These are phyloP conservation scores for Amazona vittata DNA, from an alignment of 2,113 vertebrate species.

Conservation along the genomic window DNA sequence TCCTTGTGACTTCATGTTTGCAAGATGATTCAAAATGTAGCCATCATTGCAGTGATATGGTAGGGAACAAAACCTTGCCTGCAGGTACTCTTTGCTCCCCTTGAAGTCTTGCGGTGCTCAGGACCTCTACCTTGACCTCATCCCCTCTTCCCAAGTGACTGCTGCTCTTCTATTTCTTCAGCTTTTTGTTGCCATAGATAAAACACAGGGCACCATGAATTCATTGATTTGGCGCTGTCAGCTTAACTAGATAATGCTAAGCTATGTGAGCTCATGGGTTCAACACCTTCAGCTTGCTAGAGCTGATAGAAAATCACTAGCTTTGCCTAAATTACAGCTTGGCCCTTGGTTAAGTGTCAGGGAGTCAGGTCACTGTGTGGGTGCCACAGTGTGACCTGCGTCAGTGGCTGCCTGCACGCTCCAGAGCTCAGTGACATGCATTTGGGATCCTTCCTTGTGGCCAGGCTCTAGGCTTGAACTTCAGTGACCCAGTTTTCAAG, in stretches of 20 bases:
- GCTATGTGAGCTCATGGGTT: neutral
- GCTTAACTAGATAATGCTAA: neutral
- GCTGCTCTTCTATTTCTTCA: neutral
- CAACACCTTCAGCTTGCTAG: neutral
- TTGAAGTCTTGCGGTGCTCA: neutral
- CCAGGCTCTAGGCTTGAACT: neutral
- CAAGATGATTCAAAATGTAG: accelerated
- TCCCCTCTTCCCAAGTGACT: neutral
- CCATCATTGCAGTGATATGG: neutral
- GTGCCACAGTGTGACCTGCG: neutral
- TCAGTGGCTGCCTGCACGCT: neutral
- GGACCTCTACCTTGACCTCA: neutral
- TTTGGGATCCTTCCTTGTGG: neutral
- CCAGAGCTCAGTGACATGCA: neutral
- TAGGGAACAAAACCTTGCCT: neutral
- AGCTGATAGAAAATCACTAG: constrained; percentile 4
- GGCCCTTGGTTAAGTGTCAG: neutral
- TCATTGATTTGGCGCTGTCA: neutral
- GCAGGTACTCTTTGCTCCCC: neutral
- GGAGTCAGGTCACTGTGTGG: neutral
- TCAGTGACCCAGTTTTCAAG: neutral
- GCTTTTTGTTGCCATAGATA: neutral
- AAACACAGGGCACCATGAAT: neutral
- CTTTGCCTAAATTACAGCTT: neutral
- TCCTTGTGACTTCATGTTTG: neutral